Evolutionary conservation across 2,113 vertebrate genomes (phyloP), one percentile per base, ranked within the genome.

Genomic region (Girardinichthys multiradiatus): DNA sequence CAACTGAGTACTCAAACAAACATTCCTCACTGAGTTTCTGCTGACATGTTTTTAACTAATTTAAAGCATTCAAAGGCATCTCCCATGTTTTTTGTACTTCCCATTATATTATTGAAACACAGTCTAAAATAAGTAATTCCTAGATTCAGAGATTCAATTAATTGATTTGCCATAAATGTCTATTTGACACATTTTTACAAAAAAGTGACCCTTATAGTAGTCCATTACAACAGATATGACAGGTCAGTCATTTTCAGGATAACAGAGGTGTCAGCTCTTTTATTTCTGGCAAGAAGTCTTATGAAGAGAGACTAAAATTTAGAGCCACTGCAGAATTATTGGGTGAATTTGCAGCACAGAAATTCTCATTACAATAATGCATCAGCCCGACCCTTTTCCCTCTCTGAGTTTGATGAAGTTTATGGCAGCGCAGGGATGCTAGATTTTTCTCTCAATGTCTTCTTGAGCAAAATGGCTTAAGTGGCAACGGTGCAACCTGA

Each of bases 1-100:
- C 75, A 79, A 76, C n/a, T 1, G 29, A 54, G 51, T 12, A 30
- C 70, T 66, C 58, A 39, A 72, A 76, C 54, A 77, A 73, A 82
- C n/a, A 27, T 42, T 45, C 37, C 19, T 31, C 73, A n/a, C 29
- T 59, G 28, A 65, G 61, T 39, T 1, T 0, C 67, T 48, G 14
- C 29, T 27, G 59, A 81, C 58, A 58, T 30, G 68, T 70, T 42
- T 29, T 70, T 70, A 19, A 75, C 62, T 21, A 64, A 64, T 74
- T 69, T 64, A 15, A 59, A 60, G 54, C 51, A 24, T 61, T 14
- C 3, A n/a, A 3, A 5, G 15, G 0, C 19, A 12, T 4, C 30
- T 28, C 13, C 5, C 6, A 7, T 54, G 4, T 28, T n/a, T 27
- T 14, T 14, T 42, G 39, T 14, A 13, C 39, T 42, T 45, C n/a